phyloP scores from a whole-genome alignment of 2,797 vertebrate genomes.

The Tragelaphus eurycerus region DNA sequence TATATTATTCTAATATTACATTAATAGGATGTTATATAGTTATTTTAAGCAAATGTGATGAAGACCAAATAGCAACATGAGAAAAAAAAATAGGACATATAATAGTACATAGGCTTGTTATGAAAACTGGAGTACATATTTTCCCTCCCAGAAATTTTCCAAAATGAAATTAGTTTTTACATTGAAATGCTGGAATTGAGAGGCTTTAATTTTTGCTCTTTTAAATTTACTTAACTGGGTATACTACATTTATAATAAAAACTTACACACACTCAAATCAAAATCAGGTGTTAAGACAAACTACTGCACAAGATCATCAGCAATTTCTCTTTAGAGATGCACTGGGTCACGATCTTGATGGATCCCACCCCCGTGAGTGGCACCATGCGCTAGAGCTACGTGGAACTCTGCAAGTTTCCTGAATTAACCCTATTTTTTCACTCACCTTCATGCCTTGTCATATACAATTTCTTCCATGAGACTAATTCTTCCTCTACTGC shows the following conservation, averaged over 20 bases:
- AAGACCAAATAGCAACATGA: neutral
- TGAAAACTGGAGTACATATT: neutral
- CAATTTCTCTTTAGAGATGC: neutral
- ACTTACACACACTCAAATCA: neutral
- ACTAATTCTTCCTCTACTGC: neutral
- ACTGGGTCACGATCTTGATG: fast-evolving
- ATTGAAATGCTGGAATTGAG: neutral
- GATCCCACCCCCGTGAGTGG: fast-evolving
- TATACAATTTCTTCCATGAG: neutral
- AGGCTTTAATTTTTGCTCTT: neutral
- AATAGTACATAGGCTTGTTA: neutral
- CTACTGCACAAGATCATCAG: neutral
- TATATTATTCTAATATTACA: neutral
- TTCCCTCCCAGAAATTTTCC: neutral
- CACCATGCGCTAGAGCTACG: neutral
- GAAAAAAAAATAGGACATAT: neutral
- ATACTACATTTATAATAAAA: neutral
- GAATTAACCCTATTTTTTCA: neutral
- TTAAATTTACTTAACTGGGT: neutral
- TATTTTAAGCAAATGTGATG: neutral
- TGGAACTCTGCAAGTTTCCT: neutral
- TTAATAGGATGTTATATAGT: neutral
- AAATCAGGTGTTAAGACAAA: neutral
- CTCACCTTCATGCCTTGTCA: neutral
- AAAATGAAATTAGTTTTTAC: neutral